Conservation (phyloP, 2,113 vertebrate species). For the Panthera tigris region DNA sequence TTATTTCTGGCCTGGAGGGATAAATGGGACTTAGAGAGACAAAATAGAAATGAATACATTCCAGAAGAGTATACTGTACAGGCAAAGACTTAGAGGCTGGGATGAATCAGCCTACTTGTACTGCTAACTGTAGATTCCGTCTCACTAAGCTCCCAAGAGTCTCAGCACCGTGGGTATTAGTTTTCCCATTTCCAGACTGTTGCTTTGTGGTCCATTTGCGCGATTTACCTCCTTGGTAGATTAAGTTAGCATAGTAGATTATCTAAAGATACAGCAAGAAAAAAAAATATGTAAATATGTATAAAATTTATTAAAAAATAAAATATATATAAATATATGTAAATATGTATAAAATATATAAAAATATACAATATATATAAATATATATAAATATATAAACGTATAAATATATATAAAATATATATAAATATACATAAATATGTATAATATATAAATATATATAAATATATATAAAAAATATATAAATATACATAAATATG, state of each 20-base stretch:
- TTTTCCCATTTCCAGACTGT: neutral
- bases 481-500: no score
- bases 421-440: no score
- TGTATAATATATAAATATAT: no score
- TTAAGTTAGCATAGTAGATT: neutral
- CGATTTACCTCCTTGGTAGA: rapidly evolving
- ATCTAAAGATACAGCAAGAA: neutral
- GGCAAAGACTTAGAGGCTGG: neutral
- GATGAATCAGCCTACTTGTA: no score
- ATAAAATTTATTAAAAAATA: no score
- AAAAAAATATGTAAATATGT: neutral
- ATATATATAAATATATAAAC: no score
- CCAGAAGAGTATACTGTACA: neutral
- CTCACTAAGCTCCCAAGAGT: neutral
- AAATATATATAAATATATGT: no score
- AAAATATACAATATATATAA: no score
- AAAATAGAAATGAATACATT: neutral
- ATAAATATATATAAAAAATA: no score
- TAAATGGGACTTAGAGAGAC: neutral
- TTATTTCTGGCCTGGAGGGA: neutral
- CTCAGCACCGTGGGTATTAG: neutral
- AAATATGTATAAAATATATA: no score
- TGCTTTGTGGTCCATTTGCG: neutral
- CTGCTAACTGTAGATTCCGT: neutral
- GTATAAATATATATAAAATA: no score